Evolutionary conservation across 2,888 invertebrate genomes (phyloP).

Genomic region (Latrodectus elegans): DNA sequence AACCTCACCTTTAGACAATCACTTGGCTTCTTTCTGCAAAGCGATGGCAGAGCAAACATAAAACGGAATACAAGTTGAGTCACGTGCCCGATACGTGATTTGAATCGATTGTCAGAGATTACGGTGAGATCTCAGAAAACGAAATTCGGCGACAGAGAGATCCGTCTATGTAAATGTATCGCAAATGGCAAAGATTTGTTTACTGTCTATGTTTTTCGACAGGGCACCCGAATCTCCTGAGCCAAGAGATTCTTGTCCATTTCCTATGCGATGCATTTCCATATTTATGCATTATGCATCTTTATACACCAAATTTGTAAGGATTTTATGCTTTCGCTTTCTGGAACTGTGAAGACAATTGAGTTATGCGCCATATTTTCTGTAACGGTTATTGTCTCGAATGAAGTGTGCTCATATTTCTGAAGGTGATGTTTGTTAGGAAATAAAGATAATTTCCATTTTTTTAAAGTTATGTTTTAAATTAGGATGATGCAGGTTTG

Average conservation of each 20-base stretch:
- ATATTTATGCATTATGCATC: not conserved
- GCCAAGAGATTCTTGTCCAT: not conserved
- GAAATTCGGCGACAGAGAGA: slow-evolving; percentile 41
- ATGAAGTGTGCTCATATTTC: too few relatives aligned
- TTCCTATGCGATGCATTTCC: not conserved
- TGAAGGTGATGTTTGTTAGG: too few relatives aligned
- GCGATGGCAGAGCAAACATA: too few relatives aligned
- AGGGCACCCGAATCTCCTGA: not conserved
- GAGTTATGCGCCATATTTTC: too few relatives aligned
- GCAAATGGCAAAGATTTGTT: slow-evolving; percentile 59
- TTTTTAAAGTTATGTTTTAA: too few relatives aligned
- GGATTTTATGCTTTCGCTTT: not conserved
- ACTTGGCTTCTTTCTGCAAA: too few relatives aligned
- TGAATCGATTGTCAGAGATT: slow-evolving; percentile 59
- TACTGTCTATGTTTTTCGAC: slow-evolving; percentile 37
- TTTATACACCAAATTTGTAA: not conserved
- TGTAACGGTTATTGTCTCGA: too few relatives aligned
- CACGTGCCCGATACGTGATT: slow-evolving; percentile 55
- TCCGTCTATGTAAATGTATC: slow-evolving; percentile 50
- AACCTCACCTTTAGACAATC: too few relatives aligned
- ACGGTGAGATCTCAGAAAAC: slow-evolving; percentile 26
- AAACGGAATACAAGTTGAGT: slow-evolving; percentile 18
- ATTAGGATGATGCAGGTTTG: too few relatives aligned
- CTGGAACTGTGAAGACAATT: not conserved
- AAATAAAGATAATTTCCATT: too few relatives aligned